phyloP scores from a whole-genome alignment of 2,113 vertebrate genomes.

The Physeter macrocephalus region DNA sequence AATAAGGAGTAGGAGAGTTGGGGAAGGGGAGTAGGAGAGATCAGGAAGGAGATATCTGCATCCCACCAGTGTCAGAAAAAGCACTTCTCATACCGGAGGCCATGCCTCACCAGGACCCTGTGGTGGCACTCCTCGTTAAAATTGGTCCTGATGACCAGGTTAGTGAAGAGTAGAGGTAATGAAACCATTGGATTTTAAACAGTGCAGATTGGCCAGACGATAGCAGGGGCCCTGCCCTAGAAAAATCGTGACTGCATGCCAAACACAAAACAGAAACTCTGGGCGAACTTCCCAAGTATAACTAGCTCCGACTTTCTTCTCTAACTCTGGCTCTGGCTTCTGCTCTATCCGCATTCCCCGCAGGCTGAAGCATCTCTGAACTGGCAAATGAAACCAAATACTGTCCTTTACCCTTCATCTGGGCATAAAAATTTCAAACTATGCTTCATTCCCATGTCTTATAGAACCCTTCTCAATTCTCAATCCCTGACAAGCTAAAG shows the following conservation, averaged over 20 bases:
- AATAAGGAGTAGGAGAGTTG: no score
- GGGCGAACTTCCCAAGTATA: conserved; percentile 21
- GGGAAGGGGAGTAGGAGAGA: not conserved
- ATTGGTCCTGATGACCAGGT: not conserved
- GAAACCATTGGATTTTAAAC: not conserved
- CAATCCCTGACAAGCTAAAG: not conserved
- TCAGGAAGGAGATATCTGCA: not conserved
- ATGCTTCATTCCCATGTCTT: not conserved
- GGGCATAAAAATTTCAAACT: not conserved
- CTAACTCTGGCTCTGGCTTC: not conserved
- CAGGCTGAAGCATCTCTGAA: not conserved
- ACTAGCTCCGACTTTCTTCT: not conserved
- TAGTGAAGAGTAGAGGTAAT: not conserved
- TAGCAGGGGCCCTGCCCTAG: not conserved
- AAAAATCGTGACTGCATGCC: not conserved
- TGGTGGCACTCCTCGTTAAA: not conserved
- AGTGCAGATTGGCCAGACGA: not conserved
- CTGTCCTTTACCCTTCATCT: not conserved
- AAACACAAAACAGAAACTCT: conserved; percentile 39
- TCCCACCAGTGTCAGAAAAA: not conserved
- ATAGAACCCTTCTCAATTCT: not conserved
- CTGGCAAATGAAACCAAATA: conserved; percentile 11
- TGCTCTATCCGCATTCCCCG: not conserved
- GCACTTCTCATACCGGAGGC: not conserved
- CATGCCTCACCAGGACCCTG: not conserved